Evolutionary conservation across 2,888 invertebrate species (phyloP), one percentile per base, ranked within the genome.

Genomic region (Drosophila colorata): DNA sequence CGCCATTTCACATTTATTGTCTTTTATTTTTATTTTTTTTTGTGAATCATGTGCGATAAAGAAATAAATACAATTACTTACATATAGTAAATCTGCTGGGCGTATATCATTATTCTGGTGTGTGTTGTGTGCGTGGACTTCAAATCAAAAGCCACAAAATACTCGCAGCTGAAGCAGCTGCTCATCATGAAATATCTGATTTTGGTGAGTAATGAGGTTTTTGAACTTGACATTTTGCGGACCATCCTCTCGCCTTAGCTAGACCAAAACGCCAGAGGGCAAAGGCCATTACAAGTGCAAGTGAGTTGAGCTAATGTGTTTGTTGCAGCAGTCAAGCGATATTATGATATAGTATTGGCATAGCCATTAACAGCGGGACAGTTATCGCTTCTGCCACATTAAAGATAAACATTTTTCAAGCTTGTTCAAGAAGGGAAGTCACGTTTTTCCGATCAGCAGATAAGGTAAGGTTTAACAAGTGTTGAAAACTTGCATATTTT

Each of bases 21-120:
- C 11, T 14, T 52, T 59, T 35, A 44, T 61, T 53, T 63, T 72
- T 14, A 47, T 59, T 35, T 38, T 61, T 53, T 63, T 72, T 77
- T 81, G 87, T 82, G 86, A 83, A 85, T 83, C 83, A 83, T 83
- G 63, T 85, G 87, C 86, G 80, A 84, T 84, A 87, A 87, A 77
- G 82, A 77, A 77, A 64, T 77, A 69, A 43, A 43, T 48, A 49
- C 33, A 41, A 14, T 63, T 58, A 59, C 37, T 37, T 44, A 46
- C 44, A 31, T 37, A n/a, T 4, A 31, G 8, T 31, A 33, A 4
- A 4, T 33, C 11, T 33, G n/a, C 11, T 1, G 18, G 11, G 2
- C 23, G 13, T 25, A 33, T 20, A 40, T 44, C 25, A 51, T 49
- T 20, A 25, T 41, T 25, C 2, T 46, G 43, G 38, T 38, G 18